These are phyloP conservation scores for Philereme vetulata DNA, from an alignment of 2,888 invertebrate genomes.

Conservation along the genomic window DNA sequence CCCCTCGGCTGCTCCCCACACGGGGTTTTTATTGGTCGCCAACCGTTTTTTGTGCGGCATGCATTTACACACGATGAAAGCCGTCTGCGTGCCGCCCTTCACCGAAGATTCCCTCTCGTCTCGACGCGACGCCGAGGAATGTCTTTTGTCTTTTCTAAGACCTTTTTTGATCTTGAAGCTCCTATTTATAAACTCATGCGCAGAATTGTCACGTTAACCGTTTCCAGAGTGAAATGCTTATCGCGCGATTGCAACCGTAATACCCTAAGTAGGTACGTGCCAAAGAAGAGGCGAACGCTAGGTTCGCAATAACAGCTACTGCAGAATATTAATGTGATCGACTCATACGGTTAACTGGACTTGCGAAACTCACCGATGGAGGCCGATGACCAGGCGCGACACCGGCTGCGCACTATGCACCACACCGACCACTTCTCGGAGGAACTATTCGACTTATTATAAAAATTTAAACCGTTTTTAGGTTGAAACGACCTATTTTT, in stretches of 20 bases:
- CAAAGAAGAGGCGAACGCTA: constrained; percentile 59
- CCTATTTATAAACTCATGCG: constrained; percentile 28
- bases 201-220: constrained; percentile 25
- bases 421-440: constrained; percentile 51
- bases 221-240: constrained; percentile 24
- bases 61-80: constrained; percentile 77
- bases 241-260: constrained; percentile 35
- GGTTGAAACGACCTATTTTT: constrained; percentile 45
- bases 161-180: constrained; percentile 38
- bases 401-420: constrained; percentile 52
- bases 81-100: constrained; percentile 73
- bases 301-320: constrained; percentile 71
- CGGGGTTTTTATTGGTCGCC: constrained; percentile 80
- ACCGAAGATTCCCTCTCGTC: constrained; percentile 72
- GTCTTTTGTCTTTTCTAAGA: constrained; percentile 65
- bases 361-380: constrained; percentile 78
- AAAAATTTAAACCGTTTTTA: constrained; percentile 34
- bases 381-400: constrained; percentile 78
- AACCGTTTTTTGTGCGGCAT: constrained; percentile 76
- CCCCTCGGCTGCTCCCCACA: constrained; percentile 77
- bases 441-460: constrained; percentile 45
- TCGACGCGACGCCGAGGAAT: constrained; percentile 68
- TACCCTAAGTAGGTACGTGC: constrained; percentile 36
- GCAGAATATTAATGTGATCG: constrained; percentile 79
- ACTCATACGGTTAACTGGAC: constrained; percentile 79